phyloP scores from a whole-genome alignment of 2,113 vertebrate species.

The Physeter macrocephalus region DNA sequence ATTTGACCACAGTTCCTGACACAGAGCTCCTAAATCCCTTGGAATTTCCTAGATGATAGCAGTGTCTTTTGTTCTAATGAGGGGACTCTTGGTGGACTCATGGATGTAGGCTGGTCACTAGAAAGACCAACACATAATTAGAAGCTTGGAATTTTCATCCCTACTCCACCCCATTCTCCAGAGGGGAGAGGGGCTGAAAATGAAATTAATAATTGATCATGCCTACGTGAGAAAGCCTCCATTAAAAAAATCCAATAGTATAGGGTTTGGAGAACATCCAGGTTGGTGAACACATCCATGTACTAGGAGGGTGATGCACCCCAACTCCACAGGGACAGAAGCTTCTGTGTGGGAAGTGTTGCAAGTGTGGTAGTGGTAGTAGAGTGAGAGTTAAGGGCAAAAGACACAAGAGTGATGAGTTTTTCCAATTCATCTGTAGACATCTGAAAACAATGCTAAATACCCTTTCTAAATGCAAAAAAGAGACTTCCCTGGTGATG shows the following conservation, averaged over 20 bases:
- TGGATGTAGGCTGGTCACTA: neutral
- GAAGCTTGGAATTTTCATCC: neutral
- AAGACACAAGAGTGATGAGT: neutral
- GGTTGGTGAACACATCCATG: neutral
- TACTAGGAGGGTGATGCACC: neutral
- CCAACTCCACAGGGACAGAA: neutral
- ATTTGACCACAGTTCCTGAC: neutral
- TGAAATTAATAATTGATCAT: neutral
- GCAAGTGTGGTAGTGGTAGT: neutral
- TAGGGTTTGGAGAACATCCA: neutral
- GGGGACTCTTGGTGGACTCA: neutral
- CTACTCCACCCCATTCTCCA: neutral
- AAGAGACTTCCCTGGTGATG: too few relatives aligned
- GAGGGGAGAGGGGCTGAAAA: neutral
- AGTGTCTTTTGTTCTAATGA: neutral
- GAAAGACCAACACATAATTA: neutral
- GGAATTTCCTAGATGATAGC: neutral
- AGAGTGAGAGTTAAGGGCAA: neutral
- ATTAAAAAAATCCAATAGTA: too few relatives aligned
- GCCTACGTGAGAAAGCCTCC: neutral
- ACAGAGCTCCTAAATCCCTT: neutral
- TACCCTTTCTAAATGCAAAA: neutral
- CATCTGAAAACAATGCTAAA: neutral
- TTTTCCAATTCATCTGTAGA: neutral
- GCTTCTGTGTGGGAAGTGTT: neutral